phyloP scores from a whole-genome alignment of 1,140 invertebrate genomes.

The Argopecten irradians region DNA sequence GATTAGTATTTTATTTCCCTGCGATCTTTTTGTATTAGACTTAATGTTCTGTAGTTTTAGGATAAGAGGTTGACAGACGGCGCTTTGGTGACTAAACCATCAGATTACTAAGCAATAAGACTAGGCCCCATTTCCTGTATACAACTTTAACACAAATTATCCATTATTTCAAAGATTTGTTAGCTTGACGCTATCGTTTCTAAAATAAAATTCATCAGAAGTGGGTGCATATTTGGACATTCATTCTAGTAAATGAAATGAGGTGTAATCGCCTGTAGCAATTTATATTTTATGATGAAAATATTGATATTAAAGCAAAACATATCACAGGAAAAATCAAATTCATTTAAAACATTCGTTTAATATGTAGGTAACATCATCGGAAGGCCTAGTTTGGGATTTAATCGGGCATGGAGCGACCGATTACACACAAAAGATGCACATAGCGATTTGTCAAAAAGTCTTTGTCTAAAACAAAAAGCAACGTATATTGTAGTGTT shows the following conservation, averaged over 20 bases:
- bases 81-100: neutral
- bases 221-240: neutral
- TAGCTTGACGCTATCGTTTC: neutral
- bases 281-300: neutral
- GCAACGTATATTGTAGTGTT: neutral
- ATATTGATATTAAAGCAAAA: neutral
- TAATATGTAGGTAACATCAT: neutral
- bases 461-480: neutral
- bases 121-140: neutral
- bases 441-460: neutral
- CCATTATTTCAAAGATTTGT: neutral
- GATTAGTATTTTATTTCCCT: no score
- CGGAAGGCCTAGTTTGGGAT: neutral
- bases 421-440: neutral
- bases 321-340: neutral
- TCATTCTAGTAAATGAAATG: neutral
- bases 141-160: neutral
- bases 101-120: neutral
- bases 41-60: neutral
- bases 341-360: neutral
- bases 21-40: neutral
- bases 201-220: neutral
- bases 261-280: neutral
- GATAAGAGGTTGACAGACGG: neutral
- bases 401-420: neutral